phyloP scores from a whole-genome alignment of 2,797 vertebrate species.

The Malacoraja senta region DNA sequence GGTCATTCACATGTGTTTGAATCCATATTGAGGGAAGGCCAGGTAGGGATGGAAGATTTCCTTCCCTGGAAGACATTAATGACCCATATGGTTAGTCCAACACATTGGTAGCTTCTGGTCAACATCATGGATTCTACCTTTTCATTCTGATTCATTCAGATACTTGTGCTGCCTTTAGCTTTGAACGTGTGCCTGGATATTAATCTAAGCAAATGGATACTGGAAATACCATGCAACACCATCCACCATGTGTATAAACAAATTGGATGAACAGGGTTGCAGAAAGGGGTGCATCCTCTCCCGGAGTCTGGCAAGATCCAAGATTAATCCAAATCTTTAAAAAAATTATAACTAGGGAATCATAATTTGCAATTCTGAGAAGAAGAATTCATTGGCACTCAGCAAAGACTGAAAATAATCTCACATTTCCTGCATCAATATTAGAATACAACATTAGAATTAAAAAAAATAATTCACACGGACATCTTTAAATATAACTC shows the following conservation, averaged over 20 bases:
- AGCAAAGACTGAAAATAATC: neutral
- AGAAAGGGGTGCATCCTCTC: neutral
- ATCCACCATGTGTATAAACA: neutral
- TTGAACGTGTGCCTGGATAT: no score
- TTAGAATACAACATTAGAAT: neutral
- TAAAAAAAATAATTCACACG: neutral
- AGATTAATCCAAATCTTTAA: neutral
- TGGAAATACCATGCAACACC: no score
- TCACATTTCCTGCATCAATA: neutral
- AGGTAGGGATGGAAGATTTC: no score
- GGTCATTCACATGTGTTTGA: no score
- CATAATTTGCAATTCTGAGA: neutral
- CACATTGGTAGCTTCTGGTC: no score
- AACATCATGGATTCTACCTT: no score
- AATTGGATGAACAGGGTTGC: neutral
- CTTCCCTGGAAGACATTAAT: no score
- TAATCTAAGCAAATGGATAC: no score
- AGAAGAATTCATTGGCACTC: neutral
- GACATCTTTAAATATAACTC: neutral
- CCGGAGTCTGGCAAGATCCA: neutral
- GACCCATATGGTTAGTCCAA: no score
- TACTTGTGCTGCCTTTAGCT: no score
- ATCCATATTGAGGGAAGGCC: no score
- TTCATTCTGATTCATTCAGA: no score
- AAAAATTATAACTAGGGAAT: neutral